Percentiles rank a stretch among this genome's conserved stretches.
Conservation (phyloP, 1,140 invertebrate species). For the Hycleus phaleratus region DNA sequence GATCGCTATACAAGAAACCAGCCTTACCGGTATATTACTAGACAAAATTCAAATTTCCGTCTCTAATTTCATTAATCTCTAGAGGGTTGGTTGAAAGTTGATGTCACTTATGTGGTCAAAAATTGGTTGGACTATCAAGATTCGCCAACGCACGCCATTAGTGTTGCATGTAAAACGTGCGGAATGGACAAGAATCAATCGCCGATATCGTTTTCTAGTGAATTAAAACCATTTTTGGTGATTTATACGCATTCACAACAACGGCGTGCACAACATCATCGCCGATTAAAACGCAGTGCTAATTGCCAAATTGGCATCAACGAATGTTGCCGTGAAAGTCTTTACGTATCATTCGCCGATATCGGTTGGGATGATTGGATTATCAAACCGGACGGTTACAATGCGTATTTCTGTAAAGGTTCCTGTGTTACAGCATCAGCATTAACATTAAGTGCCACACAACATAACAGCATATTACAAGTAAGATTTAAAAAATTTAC, state of each 20-base stretch:
- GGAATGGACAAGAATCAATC: constrained; percentile 52
- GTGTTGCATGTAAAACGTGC: constrained; percentile 69
- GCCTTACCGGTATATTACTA: constrained; percentile 47
- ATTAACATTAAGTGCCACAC: constrained; percentile 53
- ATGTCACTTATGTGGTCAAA: constrained; percentile 61
- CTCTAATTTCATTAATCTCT: constrained; percentile 51
- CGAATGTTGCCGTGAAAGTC: constrained; percentile 74
- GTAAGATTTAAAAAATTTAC: constrained; percentile 40
- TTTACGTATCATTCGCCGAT: constrained; percentile 73
- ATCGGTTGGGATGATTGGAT: constrained; percentile 87
- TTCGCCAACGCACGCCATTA: constrained; percentile 55
- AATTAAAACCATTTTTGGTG: constrained; percentile 63
- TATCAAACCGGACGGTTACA: constrained; percentile 67
- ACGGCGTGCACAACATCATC: constrained; percentile 39
- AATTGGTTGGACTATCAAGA: constrained; percentile 63
- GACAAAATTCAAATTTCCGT: constrained; percentile 63
- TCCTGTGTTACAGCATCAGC: constrained; percentile 63
- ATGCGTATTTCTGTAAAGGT: constrained; percentile 79
- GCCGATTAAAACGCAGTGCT: constrained; percentile 55
- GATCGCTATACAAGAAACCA: constrained; percentile 64
- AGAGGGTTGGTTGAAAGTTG: constrained; percentile 75
- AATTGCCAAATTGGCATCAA: constrained; percentile 61
- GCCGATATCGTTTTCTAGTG: constrained; percentile 55
- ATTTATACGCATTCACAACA: constrained; percentile 57
- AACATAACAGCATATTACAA: constrained; percentile 63